phyloP scores from a whole-genome alignment of 2,888 invertebrate genomes.

The Acanthococcus lagerstroemiae region DNA sequence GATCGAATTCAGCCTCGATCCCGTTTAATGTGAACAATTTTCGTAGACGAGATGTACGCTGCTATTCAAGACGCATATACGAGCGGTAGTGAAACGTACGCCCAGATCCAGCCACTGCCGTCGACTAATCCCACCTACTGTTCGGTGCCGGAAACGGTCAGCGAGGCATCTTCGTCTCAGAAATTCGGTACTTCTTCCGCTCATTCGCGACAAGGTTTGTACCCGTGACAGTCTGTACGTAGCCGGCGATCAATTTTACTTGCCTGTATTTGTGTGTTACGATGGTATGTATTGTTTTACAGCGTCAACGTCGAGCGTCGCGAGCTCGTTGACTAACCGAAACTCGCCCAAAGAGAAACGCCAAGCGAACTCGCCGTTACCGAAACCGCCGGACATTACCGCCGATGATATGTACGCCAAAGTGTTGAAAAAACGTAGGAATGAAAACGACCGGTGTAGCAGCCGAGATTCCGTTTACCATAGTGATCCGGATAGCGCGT shows the following conservation, averaged over 20 bases:
- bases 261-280: too few species aligned
- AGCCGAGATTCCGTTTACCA: slow-evolving; percentile 38
- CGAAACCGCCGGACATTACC: slow-evolving; percentile 57
- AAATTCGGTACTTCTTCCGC: neutral
- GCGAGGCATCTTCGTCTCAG: slow-evolving; percentile 1
- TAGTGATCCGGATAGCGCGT: slow-evolving; percentile 32
- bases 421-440: slow-evolving; percentile 56
- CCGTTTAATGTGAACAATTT: too few species aligned
- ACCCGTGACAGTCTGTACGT: neutral
- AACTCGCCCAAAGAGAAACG: slow-evolving; percentile 82
- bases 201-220: slow-evolving; percentile 21
- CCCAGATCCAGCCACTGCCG: slow-evolving; percentile 58
- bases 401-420: slow-evolving; percentile 87
- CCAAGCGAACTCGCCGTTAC: slow-evolving; percentile 78
- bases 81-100: slow-evolving; percentile 76
- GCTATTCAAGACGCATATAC: slow-evolving; percentile 76
- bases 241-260: too few species aligned
- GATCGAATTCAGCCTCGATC: too few species aligned
- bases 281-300: neutral
- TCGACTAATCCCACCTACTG: neutral
- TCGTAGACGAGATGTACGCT: slow-evolving; percentile 76
- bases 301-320: slow-evolving; percentile 63
- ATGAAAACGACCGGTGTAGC: slow-evolving; percentile 34
- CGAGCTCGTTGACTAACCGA: slow-evolving; percentile 46
- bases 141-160: neutral